Evolutionary conservation across 1,140 invertebrate species (phyloP).

Genomic region (Monochamus saltuarius): DNA sequence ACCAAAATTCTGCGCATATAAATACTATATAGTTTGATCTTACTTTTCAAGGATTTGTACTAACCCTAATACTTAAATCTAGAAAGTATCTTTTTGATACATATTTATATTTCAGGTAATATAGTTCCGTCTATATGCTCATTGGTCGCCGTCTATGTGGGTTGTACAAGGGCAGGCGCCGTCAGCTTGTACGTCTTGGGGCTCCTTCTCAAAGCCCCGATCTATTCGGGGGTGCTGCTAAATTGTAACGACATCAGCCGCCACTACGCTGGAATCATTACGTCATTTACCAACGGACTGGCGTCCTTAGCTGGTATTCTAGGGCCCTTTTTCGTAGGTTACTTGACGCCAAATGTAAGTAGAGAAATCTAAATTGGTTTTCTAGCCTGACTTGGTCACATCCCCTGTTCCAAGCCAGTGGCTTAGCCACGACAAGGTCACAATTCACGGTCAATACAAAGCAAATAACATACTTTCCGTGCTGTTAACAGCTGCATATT

Average conservation of each 20-base stretch:
- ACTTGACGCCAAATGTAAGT: neutral
- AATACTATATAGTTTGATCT: too few relatives aligned
- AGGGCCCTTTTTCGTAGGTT: constrained; percentile 8
- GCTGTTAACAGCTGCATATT: too few relatives aligned
- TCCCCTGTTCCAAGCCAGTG: too few relatives aligned
- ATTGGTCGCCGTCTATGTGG: constrained; percentile 21
- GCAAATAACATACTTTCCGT: too few relatives aligned
- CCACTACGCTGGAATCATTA: constrained; percentile 14
- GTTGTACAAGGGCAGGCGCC: constrained; percentile 19
- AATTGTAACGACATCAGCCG: constrained; percentile 12
- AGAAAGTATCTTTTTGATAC: too few relatives aligned
- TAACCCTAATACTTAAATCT: too few relatives aligned
- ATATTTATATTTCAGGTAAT: constrained; percentile 14
- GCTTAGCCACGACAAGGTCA: too few relatives aligned
- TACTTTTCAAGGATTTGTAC: too few relatives aligned
- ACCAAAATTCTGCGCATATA: too few relatives aligned
- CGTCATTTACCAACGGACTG: constrained; percentile 11
- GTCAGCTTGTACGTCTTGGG: constrained; percentile 12
- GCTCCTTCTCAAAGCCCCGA: constrained; percentile 5
- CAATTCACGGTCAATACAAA: too few relatives aligned
- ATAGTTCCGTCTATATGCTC: constrained; percentile 12
- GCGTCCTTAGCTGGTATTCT: constrained; percentile 7
- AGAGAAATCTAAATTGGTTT: too few relatives aligned
- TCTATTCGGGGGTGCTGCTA: constrained; percentile 14
- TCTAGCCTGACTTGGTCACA: too few relatives aligned